phyloP scores from a whole-genome alignment of 2,888 invertebrate species.

The Cheilosia vulpina region DNA sequence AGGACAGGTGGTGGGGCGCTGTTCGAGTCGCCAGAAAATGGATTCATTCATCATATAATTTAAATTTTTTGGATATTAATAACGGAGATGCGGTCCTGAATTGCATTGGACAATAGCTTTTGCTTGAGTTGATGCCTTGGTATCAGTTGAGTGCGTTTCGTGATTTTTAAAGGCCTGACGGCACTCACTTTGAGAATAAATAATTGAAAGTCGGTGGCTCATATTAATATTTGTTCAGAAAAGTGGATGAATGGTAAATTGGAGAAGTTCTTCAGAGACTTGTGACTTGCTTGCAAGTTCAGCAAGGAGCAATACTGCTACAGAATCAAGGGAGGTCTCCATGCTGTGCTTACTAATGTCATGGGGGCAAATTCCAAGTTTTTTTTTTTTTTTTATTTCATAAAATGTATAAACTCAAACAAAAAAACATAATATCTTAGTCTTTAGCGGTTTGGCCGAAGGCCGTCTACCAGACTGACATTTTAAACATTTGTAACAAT shows the following conservation, averaged over 20 bases:
- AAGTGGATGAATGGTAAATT: background rate
- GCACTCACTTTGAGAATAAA: background rate
- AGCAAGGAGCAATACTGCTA: too few relatives aligned
- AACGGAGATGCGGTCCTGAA: slow-evolving; percentile 1
- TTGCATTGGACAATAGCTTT: background rate
- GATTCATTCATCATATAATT: slow-evolving; percentile 61
- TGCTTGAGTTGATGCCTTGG: slow-evolving; percentile 1
- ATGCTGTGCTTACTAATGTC: too few relatives aligned
- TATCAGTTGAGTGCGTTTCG: background rate
- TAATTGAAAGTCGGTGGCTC: background rate
- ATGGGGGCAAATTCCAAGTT: too few relatives aligned
- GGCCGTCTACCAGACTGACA: too few relatives aligned
- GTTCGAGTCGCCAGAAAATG: slow-evolving; percentile 18
- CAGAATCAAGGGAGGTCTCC: too few relatives aligned
- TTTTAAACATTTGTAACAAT: too few relatives aligned
- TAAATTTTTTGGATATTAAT: slow-evolving; percentile 50
- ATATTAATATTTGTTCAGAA: background rate
- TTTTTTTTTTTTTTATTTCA: too few relatives aligned
- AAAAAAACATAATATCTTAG: too few relatives aligned
- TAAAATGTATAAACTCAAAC: too few relatives aligned
- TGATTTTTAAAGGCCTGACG: background rate
- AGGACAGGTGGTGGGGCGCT: background rate
- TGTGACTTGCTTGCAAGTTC: background rate
- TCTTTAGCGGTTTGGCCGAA: too few relatives aligned
- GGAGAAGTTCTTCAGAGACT: too few relatives aligned